Percentiles rank a stretch among this genome's conserved stretches.
Evolutionary conservation across 2,113 vertebrate genomes (phyloP).

Genomic region (Mormyrus iriodes): DNA sequence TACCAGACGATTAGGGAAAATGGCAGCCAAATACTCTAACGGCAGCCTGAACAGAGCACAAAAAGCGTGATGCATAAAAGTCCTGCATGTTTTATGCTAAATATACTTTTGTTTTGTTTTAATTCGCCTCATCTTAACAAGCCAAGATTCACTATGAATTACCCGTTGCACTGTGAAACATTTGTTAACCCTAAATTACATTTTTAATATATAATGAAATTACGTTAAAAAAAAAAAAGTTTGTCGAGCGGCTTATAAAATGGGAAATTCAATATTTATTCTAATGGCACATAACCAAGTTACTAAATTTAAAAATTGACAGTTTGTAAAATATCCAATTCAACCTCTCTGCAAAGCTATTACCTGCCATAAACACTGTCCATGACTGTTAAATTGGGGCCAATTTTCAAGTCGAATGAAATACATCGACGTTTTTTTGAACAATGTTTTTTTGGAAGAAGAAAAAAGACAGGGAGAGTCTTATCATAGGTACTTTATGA

Average conservation of each 20-base stretch:
- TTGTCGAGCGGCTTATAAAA: background rate
- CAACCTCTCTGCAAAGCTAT: background rate
- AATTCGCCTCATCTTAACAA: background rate
- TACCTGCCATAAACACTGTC: background rate
- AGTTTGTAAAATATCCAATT: background rate
- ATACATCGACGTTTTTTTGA: background rate
- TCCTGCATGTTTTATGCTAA: background rate
- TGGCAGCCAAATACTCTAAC: background rate
- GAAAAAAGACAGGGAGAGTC: background rate
- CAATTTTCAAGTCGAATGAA: background rate
- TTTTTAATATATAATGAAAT: background rate
- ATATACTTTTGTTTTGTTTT: background rate
- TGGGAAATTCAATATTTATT: background rate
- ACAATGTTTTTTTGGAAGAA: background rate
- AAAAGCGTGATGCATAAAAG: background rate
- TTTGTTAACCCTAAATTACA: background rate
- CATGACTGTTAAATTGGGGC: background rate
- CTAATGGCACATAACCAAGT: background rate
- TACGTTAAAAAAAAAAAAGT: background rate
- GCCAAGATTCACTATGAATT: background rate
- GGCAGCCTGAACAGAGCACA: background rate
- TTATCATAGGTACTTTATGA: background rate
- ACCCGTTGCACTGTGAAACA: background rate
- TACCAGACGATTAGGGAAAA: background rate
- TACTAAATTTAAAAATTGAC: background rate